Conservation (phyloP, 2,888 invertebrate genomes). For the Lasius platythorax region DNA sequence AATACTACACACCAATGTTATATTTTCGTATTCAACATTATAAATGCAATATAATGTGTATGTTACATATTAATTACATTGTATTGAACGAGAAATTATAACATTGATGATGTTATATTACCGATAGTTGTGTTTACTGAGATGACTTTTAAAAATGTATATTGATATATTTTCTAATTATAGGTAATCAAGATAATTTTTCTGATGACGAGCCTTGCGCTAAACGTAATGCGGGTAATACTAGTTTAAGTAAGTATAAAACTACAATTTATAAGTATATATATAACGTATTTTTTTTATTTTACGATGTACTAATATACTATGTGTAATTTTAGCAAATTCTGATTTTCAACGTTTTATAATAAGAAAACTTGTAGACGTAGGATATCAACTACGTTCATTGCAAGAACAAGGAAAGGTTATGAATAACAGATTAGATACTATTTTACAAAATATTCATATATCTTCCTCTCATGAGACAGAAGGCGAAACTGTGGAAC, state of each 20-base stretch:
- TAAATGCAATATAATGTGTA: too few species aligned
- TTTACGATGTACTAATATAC: neutral
- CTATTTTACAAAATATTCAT: neutral
- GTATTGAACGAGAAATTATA: too few species aligned
- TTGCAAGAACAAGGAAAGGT: constrained; percentile 8
- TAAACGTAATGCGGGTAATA: neutral
- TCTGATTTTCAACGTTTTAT: constrained; percentile 7
- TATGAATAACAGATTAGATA: neutral
- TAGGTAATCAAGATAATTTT: neutral
- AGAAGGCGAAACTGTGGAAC: neutral
- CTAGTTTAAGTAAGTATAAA: constrained; percentile 2
- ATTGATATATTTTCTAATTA: neutral
- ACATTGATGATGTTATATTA: neutral
- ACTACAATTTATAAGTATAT: neutral
- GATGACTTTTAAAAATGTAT: too few species aligned
- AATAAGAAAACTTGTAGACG: neutral
- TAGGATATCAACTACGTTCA: neutral
- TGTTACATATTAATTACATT: too few species aligned
- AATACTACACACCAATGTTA: too few species aligned
- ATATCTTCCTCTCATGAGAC: neutral
- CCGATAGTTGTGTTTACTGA: neutral
- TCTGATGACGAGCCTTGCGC: neutral
- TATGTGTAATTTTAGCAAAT: neutral
- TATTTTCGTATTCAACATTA: too few species aligned
- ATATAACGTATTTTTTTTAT: neutral